Evolutionary conservation across 2,797 vertebrate species (phyloP).

Genomic region (Fistularia commersonii): DNA sequence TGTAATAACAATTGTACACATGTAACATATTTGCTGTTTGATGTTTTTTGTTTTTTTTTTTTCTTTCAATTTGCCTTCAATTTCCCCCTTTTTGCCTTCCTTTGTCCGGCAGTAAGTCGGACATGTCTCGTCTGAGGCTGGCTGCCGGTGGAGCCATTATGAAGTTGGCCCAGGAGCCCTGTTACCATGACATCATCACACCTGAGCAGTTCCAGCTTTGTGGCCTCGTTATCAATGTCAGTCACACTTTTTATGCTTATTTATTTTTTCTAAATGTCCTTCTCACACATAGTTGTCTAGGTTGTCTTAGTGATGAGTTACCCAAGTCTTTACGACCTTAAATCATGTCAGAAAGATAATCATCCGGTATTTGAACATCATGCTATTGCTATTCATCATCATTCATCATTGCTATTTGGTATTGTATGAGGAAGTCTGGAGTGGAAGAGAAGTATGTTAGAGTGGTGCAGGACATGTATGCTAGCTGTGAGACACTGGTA

Average conservation of each 20-base stretch:
- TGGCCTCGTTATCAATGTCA: conserved; percentile 97
- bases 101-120: conserved; percentile 86
- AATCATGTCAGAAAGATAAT: too few species aligned
- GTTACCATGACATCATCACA: conserved; percentile 99
- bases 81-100: background rate
- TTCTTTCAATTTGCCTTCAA: background rate
- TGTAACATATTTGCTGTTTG: background rate
- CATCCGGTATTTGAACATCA: too few species aligned
- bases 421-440: too few species aligned
- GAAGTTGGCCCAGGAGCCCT: conserved; percentile 98
- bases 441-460: too few species aligned
- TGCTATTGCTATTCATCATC: too few species aligned
- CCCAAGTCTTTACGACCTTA: background rate
- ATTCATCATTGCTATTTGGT: too few species aligned
- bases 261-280: background rate
- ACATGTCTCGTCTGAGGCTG: conserved; percentile 98
- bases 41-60: background rate
- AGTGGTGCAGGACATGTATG: too few species aligned
- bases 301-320: background rate
- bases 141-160: conserved; percentile 97
- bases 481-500: too few species aligned
- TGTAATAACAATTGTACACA: too few species aligned
- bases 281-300: background rate
- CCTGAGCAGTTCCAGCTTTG: conserved; percentile 99
- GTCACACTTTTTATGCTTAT: conserved; percentile 30